phyloP scores from a whole-genome alignment of 2,888 invertebrate genomes.

The Nasonia oneida region DNA sequence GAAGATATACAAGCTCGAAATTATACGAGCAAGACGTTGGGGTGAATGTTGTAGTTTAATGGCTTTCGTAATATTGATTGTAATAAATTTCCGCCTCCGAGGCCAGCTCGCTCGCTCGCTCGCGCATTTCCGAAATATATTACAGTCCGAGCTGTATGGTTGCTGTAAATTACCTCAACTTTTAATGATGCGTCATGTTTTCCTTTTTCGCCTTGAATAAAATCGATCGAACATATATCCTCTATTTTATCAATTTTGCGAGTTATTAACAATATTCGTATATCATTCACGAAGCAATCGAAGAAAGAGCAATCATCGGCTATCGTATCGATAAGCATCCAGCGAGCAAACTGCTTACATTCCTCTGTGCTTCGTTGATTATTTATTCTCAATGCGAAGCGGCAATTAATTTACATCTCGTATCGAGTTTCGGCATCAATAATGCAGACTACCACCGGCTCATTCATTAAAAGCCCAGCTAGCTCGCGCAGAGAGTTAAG shows the following conservation, averaged over 20 bases:
- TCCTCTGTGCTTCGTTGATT: neutral
- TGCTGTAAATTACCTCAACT: neutral
- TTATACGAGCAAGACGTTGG: constrained; percentile 26
- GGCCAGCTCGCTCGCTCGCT: neutral
- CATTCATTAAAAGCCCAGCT: neutral
- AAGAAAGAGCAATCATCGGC: neutral
- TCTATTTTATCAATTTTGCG: neutral
- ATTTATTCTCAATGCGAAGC: neutral
- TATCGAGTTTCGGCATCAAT: neutral
- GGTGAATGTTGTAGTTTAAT: constrained; percentile 14
- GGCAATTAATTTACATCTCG: neutral
- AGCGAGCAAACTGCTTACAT: neutral
- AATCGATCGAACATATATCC: neutral
- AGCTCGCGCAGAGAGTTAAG: neutral
- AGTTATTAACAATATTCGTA: neutral
- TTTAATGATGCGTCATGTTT: neutral
- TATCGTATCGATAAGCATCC: neutral
- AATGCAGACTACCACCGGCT: constrained; percentile 5
- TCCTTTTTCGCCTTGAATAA: neutral
- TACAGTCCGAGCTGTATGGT: neutral
- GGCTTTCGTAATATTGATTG: constrained; percentile 44
- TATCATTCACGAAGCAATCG: neutral
- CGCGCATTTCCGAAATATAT: neutral
- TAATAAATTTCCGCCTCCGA: constrained; percentile 10
- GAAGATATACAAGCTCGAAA: constrained; percentile 35